Percentiles rank a stretch among this genome's conserved stretches.
These are phyloP conservation scores for Vulpes ferrilata DNA, from an alignment of 2,113 vertebrate species.

Conservation along the genomic window DNA sequence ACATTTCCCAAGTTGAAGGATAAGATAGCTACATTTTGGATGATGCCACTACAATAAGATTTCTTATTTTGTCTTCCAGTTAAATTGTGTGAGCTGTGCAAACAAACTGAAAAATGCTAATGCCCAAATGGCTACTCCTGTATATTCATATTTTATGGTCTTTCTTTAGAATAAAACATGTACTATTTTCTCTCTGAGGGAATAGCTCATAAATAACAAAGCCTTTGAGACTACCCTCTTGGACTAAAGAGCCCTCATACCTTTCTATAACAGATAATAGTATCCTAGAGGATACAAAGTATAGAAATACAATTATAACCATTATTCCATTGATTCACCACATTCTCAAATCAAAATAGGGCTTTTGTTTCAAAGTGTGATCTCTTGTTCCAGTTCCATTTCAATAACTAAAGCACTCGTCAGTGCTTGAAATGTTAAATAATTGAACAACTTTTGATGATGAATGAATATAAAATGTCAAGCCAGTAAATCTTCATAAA, in stretches of 20 bases:
- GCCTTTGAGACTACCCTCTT: conserved; percentile 52
- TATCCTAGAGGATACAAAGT: conserved; percentile 77
- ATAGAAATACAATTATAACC: conserved; percentile 49
- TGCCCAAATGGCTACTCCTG: conserved; percentile 3
- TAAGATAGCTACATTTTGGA: not conserved
- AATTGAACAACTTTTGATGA: conserved; percentile 50
- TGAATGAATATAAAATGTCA: conserved; percentile 45
- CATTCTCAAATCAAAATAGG: conserved; percentile 51
- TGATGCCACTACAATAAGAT: not conserved
- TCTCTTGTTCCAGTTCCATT: not conserved
- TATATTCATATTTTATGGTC: conserved; percentile 61
- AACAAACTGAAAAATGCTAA: not conserved
- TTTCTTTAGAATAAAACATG: conserved; percentile 37
- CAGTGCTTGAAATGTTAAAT: not conserved
- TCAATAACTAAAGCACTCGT: not conserved
- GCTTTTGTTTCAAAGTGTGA: conserved; percentile 4
- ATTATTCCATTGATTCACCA: conserved; percentile 48
- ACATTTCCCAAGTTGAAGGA: not conserved
- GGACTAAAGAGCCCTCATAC: conserved; percentile 7
- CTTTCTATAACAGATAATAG: conserved; percentile 74
- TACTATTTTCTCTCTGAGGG: conserved; percentile 70
- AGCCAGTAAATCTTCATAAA: not conserved
- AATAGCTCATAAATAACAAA: conserved; percentile 69
- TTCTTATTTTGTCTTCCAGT: conserved; percentile 19
- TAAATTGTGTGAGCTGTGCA: not conserved